Conservation (phyloP, 1,140 invertebrate species). For the Pseudomyrmex pallidus region DNA sequence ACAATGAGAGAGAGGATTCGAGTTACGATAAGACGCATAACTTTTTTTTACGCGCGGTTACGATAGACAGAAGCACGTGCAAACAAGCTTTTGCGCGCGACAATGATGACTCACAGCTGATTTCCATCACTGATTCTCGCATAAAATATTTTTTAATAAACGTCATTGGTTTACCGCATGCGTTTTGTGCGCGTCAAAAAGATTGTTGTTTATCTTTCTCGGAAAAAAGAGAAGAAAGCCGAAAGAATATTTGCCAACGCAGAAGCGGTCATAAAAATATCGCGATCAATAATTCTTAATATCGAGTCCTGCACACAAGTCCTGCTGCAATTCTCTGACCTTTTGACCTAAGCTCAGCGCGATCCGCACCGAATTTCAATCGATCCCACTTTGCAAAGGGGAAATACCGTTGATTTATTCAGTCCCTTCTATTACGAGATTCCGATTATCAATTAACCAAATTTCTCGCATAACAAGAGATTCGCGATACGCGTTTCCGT, state of each 20-base stretch:
- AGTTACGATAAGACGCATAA: conserved; percentile 33
- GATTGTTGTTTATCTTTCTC: not conserved
- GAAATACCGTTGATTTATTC: conserved; percentile 1
- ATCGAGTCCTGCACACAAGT: not conserved
- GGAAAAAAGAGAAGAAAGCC: not conserved
- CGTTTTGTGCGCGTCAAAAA: no score
- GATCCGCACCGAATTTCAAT: conserved; percentile 26
- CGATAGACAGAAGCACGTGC: conserved; percentile 1
- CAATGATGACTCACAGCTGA: conserved; percentile 24
- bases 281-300: conserved; percentile 25
- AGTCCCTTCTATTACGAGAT: conserved; percentile 18
- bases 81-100: conserved; percentile 1
- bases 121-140: conserved; percentile 3
- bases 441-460: conserved; percentile 29
- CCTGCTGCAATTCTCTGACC: conserved; percentile 29
- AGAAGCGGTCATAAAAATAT: conserved; percentile 18
- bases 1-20: conserved; percentile 11
- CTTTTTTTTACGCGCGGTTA: not conserved
- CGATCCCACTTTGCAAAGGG: not conserved
- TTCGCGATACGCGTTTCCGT: not conserved
- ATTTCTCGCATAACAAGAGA: conserved; percentile 27
- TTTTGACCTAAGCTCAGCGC: conserved; percentile 36
- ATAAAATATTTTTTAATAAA: conserved; percentile 13
- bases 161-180: no score
- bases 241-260: no score